Conservation (phyloP, 2,113 vertebrate genomes). For the Pelmatolapia mariae region DNA sequence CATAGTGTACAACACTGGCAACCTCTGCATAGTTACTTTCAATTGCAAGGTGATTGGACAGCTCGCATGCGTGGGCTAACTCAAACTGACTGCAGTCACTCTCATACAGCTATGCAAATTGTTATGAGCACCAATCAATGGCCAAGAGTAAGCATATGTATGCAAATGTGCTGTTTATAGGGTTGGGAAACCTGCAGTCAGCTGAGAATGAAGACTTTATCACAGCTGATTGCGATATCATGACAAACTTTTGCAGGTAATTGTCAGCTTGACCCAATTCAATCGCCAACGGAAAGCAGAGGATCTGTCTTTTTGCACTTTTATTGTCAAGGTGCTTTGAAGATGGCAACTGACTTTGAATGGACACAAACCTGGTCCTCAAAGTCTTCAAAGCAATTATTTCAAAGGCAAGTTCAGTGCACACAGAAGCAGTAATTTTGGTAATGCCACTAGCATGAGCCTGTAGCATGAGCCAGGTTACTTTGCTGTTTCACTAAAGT, state of each 20-base stretch:
- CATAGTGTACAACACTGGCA: neutral
- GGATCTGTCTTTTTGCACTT: neutral
- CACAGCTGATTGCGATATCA: neutral
- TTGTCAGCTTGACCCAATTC: neutral
- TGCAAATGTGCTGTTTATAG: neutral
- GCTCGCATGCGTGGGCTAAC: neutral
- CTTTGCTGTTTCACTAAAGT: neutral
- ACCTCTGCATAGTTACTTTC: neutral
- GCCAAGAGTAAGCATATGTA: neutral
- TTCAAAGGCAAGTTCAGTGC: neutral
- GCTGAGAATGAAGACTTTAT: neutral
- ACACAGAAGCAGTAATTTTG: neutral
- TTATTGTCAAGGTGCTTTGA: neutral
- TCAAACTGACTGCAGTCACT: neutral
- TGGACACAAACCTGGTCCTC: neutral
- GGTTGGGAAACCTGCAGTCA: neutral
- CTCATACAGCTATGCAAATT: neutral
- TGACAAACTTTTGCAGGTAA: rapidly evolving
- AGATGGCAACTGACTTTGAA: neutral
- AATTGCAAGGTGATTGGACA: neutral
- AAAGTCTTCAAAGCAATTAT: neutral
- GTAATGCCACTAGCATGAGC: neutral
- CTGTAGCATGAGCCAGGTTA: neutral
- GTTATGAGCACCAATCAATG: neutral
- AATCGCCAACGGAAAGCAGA: neutral